These are phyloP conservation scores for Littorina saxatilis DNA, from an alignment of 1,140 invertebrate species.

Conservation along the genomic window DNA sequence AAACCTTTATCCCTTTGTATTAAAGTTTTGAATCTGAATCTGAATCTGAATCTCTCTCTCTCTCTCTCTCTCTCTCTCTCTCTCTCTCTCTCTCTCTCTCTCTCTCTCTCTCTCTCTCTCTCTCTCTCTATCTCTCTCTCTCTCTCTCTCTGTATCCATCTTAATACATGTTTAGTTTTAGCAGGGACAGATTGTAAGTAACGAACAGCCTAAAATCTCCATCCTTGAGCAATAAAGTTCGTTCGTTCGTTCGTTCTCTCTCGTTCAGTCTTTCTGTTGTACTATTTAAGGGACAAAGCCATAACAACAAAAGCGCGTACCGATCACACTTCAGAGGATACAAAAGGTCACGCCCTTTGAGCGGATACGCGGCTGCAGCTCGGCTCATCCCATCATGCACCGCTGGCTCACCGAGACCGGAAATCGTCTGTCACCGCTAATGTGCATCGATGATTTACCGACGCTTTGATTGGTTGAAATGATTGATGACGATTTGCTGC, in stretches of 20 bases:
- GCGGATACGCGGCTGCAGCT: not conserved
- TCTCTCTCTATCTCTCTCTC: not conserved
- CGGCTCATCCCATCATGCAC: not conserved
- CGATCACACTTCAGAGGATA: not conserved
- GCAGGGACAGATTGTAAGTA: too few relatives aligned
- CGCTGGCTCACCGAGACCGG: not conserved
- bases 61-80: slow-evolving; percentile 1
- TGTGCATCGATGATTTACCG: slow-evolving; percentile 7
- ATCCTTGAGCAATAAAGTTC: too few relatives aligned
- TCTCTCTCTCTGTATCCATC: not conserved
- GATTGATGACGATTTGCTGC: not conserved
- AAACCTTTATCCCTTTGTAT: too few relatives aligned
- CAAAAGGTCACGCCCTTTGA: not conserved
- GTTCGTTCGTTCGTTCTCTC: too few relatives aligned
- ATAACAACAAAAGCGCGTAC: too few relatives aligned
- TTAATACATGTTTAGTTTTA: too few relatives aligned
- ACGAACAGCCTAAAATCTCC: too few relatives aligned
- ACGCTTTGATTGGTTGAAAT: slow-evolving; percentile 9
- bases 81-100: not conserved
- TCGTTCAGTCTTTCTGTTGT: too few relatives aligned
- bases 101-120: not conserved
- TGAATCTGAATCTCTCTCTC: not conserved
- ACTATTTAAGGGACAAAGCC: too few relatives aligned
- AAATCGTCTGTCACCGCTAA: not conserved
- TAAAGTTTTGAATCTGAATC: too few relatives aligned